phyloP scores from a whole-genome alignment of 2,797 vertebrate genomes.

The Mormyrus hasselquistii region DNA sequence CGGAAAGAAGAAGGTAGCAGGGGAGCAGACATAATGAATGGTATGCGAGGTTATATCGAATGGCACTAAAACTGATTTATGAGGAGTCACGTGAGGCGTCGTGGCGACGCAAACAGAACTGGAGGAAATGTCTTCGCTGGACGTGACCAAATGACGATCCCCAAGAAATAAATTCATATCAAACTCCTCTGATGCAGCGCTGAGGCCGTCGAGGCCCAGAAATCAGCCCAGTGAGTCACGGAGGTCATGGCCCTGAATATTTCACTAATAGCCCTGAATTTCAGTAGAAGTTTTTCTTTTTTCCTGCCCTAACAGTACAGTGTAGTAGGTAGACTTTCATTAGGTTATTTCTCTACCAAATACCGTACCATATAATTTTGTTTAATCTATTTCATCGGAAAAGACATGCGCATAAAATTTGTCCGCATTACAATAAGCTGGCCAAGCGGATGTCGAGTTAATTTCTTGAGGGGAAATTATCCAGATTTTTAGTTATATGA shows the following conservation, averaged over 20 bases:
- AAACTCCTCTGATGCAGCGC: neutral
- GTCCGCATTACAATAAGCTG: neutral
- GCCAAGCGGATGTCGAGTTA: neutral
- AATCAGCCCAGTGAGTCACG: neutral
- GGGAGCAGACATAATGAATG: constrained; percentile 11
- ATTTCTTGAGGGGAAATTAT: neutral
- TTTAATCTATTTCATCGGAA: neutral
- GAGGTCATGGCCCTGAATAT: neutral
- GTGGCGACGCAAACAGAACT: neutral
- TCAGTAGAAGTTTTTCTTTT: neutral
- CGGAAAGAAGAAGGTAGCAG: constrained; percentile 11
- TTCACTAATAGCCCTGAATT: neutral
- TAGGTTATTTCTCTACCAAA: neutral
- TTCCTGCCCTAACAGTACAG: neutral
- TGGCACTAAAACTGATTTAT: neutral
- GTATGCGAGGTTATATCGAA: constrained; percentile 1
- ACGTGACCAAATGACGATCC: neutral
- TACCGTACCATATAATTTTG: neutral
- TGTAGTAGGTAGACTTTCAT: neutral
- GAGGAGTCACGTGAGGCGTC: neutral
- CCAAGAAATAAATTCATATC: neutral
- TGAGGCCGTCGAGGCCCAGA: neutral
- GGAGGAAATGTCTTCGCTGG: neutral
- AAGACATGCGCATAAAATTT: neutral
- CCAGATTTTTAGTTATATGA: neutral